These are phyloP conservation scores for Dermochelys coriacea DNA, from an alignment of 2,797 vertebrate genomes.

Conservation along the genomic window DNA sequence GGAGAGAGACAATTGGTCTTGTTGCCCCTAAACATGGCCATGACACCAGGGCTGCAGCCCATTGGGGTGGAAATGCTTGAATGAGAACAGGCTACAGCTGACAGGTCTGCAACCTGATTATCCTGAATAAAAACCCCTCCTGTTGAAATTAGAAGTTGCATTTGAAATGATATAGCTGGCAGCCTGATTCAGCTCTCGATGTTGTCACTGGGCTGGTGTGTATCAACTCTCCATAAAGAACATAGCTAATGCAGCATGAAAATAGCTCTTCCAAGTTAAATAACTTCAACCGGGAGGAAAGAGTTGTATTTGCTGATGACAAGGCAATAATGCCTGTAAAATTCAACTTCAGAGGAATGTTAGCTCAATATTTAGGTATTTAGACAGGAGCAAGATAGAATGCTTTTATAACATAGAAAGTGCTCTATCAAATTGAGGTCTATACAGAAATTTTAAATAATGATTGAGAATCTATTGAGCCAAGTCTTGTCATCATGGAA, in stretches of 20 bases:
- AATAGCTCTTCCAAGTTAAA: background rate
- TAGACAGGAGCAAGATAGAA: background rate
- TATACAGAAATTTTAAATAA: background rate
- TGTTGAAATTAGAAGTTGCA: background rate
- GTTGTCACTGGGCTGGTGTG: background rate
- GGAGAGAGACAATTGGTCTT: background rate
- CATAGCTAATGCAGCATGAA: background rate
- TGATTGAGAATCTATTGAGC: background rate
- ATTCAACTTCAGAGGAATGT: constrained; percentile 2
- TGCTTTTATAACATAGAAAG: background rate
- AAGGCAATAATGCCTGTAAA: accelerated
- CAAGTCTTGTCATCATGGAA: background rate
- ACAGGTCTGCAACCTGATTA: background rate
- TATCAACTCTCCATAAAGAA: background rate
- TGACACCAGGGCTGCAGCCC: background rate
- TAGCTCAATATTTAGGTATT: background rate
- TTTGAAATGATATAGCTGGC: background rate
- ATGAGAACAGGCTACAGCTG: background rate
- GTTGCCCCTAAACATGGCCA: background rate
- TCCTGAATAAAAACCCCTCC: background rate
- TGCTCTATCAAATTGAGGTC: background rate
- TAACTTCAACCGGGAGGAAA: background rate
- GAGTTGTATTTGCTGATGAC: background rate
- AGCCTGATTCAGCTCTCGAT: background rate
- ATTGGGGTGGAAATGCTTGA: background rate